Conservation (phyloP, 2,888 invertebrate genomes). For the Ditylenchus weischeri region DNA sequence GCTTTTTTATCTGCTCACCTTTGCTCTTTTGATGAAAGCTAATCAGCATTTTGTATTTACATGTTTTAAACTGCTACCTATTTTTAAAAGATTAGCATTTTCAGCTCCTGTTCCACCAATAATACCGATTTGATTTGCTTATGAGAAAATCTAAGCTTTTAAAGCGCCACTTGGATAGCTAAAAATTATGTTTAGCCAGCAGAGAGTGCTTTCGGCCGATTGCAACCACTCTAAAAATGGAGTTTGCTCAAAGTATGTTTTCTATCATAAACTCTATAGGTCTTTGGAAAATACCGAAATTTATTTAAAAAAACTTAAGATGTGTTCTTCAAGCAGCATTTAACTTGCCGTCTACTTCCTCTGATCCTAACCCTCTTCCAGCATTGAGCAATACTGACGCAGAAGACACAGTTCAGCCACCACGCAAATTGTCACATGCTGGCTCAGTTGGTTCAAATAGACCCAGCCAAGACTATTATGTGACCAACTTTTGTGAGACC, state of each 20-base stretch:
- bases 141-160: too few relatives aligned
- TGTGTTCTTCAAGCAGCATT: slow-evolving; percentile 26
- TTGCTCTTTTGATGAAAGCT: too few relatives aligned
- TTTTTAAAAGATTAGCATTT: too few relatives aligned
- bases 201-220: slow-evolving; percentile 23
- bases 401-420: not conserved
- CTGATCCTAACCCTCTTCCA: slow-evolving; percentile 3
- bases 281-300: not conserved
- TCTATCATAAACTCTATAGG: slow-evolving; percentile 4
- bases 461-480: slow-evolving; percentile 8
- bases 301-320: slow-evolving; percentile 15
- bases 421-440: not conserved
- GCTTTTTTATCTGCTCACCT: too few relatives aligned
- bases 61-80: too few relatives aligned
- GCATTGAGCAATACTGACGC: not conserved
- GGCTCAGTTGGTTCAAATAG: not conserved
- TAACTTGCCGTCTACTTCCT: slow-evolving; percentile 17
- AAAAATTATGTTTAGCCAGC: slow-evolving; percentile 15
- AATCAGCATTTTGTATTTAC: too few relatives aligned
- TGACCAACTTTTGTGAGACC: slow-evolving; percentile 5
- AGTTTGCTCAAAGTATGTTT: slow-evolving; percentile 31
- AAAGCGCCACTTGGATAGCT: not conserved
- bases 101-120: too few relatives aligned
- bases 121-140: too few relatives aligned
- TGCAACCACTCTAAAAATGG: slow-evolving; percentile 32